Percentiles rank a stretch among this genome's conserved stretches.
Conservation (phyloP, 2,797 vertebrate species). For the Neomorphus geoffroyi region DNA sequence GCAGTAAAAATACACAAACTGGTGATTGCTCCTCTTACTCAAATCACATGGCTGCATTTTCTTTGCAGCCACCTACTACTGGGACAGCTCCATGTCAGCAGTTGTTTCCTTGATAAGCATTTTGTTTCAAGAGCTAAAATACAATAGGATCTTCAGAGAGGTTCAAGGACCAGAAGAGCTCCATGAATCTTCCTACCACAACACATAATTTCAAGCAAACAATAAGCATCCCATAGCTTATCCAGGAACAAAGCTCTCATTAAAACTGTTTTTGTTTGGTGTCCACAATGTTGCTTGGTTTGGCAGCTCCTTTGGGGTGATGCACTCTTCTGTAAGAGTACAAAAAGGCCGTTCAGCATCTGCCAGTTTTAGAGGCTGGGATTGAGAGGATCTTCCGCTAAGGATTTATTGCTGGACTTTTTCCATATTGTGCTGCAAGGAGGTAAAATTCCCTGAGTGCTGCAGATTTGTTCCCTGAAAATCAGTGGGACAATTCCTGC, state of each 20-base stretch:
- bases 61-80: constrained; percentile 18
- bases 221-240: background rate
- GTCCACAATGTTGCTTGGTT: constrained; percentile 52
- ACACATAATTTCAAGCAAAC: constrained; percentile 18
- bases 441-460: background rate
- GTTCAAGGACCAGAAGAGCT: constrained; percentile 14
- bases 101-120: constrained; percentile 47
- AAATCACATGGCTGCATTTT: background rate
- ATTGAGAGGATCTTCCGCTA: constrained; percentile 36
- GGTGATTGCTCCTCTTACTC: constrained; percentile 11
- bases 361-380: constrained; percentile 49
- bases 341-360: constrained; percentile 55
- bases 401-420: background rate
- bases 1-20: constrained; percentile 53
- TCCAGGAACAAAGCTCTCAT: constrained; percentile 42
- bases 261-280: constrained; percentile 54
- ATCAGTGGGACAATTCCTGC: background rate
- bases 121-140: constrained; percentile 25
- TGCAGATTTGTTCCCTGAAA: background rate
- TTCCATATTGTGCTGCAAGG: background rate
- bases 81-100: background rate
- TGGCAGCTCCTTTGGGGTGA: constrained; percentile 48
- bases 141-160: constrained; percentile 36
- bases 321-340: constrained; percentile 36
- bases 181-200: constrained; percentile 15